Conservation (phyloP, 2,888 invertebrate species). For the Tanytarsus gracilentus region DNA sequence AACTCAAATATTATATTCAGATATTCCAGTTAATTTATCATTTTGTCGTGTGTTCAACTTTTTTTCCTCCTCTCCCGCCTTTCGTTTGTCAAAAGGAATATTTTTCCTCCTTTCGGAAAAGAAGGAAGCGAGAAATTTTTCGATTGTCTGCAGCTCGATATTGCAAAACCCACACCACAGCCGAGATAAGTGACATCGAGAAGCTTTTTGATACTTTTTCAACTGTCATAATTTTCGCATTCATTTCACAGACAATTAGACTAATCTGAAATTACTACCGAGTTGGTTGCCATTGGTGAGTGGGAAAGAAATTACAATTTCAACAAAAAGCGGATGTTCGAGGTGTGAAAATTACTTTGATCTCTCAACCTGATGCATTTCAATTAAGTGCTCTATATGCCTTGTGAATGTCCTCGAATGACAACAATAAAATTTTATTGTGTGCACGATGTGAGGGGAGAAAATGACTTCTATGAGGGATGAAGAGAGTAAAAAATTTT, state of each 20-base stretch:
- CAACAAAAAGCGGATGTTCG: too few relatives aligned
- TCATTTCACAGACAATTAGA: constrained; percentile 20
- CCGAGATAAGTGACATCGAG: not conserved
- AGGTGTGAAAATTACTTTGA: not conserved
- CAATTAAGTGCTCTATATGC: too few relatives aligned
- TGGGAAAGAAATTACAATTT: too few relatives aligned
- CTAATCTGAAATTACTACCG: constrained; percentile 9
- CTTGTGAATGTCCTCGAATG: too few relatives aligned
- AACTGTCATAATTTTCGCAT: constrained; percentile 23
- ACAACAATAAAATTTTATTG: too few relatives aligned
- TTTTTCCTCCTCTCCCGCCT: not conserved
- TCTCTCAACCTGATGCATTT: not conserved
- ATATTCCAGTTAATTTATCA: not conserved
- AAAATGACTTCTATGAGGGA: too few relatives aligned
- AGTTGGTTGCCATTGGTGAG: not conserved
- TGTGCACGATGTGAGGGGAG: too few relatives aligned
- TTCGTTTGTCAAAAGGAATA: not conserved
- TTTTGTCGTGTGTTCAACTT: not conserved
- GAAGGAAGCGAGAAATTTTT: not conserved
- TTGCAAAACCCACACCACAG: too few relatives aligned
- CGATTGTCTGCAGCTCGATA: too few relatives aligned
- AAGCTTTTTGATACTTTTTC: constrained; percentile 18
- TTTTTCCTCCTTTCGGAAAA: not conserved
- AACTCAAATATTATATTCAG: not conserved
- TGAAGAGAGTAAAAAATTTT: too few relatives aligned